Conservation (phyloP, 2,797 vertebrate genomes). For the Oreonectes daqikongensis region DNA sequence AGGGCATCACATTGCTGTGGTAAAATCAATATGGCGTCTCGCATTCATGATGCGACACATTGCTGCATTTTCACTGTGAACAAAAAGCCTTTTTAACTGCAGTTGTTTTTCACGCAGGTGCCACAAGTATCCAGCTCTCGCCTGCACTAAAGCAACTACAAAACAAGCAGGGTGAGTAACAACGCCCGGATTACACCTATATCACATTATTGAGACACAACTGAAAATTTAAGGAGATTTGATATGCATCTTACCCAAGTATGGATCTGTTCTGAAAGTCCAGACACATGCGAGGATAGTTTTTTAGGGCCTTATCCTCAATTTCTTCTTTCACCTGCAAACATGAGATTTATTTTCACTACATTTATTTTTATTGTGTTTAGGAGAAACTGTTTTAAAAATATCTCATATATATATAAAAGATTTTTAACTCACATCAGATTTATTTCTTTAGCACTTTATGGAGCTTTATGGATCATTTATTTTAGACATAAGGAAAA, state of each 20-base stretch:
- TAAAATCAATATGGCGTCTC: slow-evolving; percentile 28
- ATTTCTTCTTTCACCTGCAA: background rate
- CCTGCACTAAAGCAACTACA: slow-evolving; percentile 85
- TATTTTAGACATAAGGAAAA: too few relatives aligned
- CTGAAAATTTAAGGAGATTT: background rate
- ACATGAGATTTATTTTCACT: background rate
- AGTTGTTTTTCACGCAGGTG: slow-evolving; percentile 84
- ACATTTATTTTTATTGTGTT: too few relatives aligned
- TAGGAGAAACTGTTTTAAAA: too few relatives aligned
- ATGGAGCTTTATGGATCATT: too few relatives aligned
- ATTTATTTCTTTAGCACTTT: background rate
- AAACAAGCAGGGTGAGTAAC: slow-evolving; percentile 85
- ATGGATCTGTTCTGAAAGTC: background rate
- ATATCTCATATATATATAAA: too few relatives aligned
- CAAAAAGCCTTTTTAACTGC: slow-evolving; percentile 78
- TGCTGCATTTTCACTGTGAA: slow-evolving; percentile 79
- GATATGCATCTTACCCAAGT: background rate
- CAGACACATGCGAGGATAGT: background rate
- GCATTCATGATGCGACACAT: slow-evolving; percentile 58
- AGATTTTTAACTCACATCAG: too few relatives aligned
- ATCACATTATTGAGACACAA: background rate
- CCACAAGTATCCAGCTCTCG: slow-evolving; percentile 82
- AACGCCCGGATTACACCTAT: slow-evolving; percentile 58
- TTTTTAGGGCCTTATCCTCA: background rate
- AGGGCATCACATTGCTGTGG: slow-evolving; percentile 32